A percentile compares a stretch with the other conserved stretches of the same genome.
phyloP scores from a whole-genome alignment of 2,113 vertebrate species.

The Agelaius phoeniceus region DNA sequence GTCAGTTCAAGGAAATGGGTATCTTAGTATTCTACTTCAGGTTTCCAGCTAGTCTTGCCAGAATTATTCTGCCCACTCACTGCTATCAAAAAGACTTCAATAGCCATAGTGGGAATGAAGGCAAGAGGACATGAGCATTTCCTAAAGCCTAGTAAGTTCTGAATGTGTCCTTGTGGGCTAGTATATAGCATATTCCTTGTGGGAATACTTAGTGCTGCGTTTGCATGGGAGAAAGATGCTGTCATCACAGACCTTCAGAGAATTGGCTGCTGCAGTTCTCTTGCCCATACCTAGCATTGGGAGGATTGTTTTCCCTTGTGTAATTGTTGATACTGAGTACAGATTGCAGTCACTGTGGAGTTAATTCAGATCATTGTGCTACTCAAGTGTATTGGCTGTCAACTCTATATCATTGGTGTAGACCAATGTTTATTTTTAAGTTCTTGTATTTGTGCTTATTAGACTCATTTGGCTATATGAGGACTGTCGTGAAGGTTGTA shows the following conservation, averaged over 20 bases:
- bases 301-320: not conserved
- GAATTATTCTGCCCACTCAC: not conserved
- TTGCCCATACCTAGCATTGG: accelerated
- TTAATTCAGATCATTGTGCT: not conserved
- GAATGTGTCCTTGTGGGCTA: not conserved
- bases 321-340: not conserved
- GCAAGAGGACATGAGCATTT: not conserved
- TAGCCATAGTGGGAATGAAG: not conserved
- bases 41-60: not conserved
- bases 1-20: not conserved
- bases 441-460: not conserved
- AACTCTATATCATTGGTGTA: not conserved
- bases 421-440: conserved; percentile 12
- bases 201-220: not conserved
- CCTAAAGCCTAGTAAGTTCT: not conserved
- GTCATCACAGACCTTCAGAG: not conserved
- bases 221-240: not conserved
- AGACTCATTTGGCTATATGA: not conserved
- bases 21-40: not conserved
- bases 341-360: not conserved
- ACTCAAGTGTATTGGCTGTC: not conserved
- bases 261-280: not conserved
- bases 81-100: not conserved
- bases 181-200: not conserved
- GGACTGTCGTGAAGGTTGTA: not conserved